Base-by-base conservation (phyloP, 2,888 invertebrate species). In the Taenaris catops region DNA sequence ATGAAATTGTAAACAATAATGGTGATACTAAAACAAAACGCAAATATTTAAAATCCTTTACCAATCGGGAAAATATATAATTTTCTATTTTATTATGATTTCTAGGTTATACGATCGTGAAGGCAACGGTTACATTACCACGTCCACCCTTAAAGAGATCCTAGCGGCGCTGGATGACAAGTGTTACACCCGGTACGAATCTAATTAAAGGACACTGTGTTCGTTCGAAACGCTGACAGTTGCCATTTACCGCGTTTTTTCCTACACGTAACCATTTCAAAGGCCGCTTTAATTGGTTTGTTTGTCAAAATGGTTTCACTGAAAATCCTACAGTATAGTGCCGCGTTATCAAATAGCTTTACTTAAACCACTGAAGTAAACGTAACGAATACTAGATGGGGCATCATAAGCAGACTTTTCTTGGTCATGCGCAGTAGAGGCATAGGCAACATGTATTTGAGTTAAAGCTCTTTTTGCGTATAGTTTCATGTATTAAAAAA, bases 51-150 rank as follows among this genome's bases (percentile, higher is more conserved):
- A n/a, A n/a, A n/a, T n/a, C n/a, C n/a, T n/a, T n/a, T n/a, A n/a
- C n/a, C n/a, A n/a, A n/a, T n/a, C n/a, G n/a, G n/a, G n/a, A n/a
- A n/a, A n/a, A n/a, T n/a, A n/a, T n/a, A n/a, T n/a, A n/a, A n/a
- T n/a, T n/a, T n/a, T n/a, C n/a, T n/a, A n/a, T n/a, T n/a, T 21
- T 12, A 27, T 8, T 4, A n/a, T 25, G 4, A 8, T 17, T 41
- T 38, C 2, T 62, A 90, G 92, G 60, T 91, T 99, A 51, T 96
- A 99, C 79, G 99, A 99, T 83, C 96, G 96, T 69, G 96, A 97
- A 89, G 96, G 96, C 31, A 96, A 96, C 74, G 96, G 96, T 53
- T 96, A 96, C 84, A 96, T 96, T 69, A 96, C 96, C 46, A 96
- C 96, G 46, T 93, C 93, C 2, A 95, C 95, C 2, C 87, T 97